These are phyloP conservation scores for Myotis lucifugus DNA, from an alignment of 2,113 vertebrate species.

Conservation along the genomic window DNA sequence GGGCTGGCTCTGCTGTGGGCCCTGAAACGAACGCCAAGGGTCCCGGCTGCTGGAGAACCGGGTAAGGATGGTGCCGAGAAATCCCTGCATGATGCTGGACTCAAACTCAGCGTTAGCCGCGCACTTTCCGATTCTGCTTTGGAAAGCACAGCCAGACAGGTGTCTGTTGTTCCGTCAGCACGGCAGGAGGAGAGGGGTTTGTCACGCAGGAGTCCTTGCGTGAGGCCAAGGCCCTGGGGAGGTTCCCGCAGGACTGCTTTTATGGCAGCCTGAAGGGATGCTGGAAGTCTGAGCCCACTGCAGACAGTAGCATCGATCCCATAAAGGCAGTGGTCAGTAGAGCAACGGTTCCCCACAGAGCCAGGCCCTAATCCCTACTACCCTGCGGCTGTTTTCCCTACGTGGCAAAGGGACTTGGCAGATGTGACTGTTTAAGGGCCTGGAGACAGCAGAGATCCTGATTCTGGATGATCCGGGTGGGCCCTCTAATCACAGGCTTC, in stretches of 20 bases:
- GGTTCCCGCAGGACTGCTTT: conserved; percentile 94
- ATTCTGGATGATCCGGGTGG: neutral
- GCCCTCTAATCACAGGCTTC: neutral
- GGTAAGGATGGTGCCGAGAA: conserved; percentile 97
- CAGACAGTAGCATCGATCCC: conserved; percentile 94
- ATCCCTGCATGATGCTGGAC: conserved; percentile 92
- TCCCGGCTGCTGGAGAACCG: conserved; percentile 99
- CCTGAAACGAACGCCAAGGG: conserved; percentile 97
- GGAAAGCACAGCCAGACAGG: conserved; percentile 88
- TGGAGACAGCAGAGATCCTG: neutral
- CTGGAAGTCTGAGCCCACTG: conserved; percentile 94
- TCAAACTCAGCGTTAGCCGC: conserved; percentile 90
- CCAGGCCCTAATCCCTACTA: neutral
- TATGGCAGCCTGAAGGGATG: conserved; percentile 94
- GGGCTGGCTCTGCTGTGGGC: conserved; percentile 96
- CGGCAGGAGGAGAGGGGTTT: conserved; percentile 94
- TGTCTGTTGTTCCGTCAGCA: conserved; percentile 93
- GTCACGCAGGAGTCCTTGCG: conserved; percentile 97
- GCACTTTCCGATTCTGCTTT: conserved; percentile 94
- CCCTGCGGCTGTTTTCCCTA: neutral
- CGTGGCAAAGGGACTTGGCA: neutral
- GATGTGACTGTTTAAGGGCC: neutral
- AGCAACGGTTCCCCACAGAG: neutral
- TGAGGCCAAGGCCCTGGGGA: conserved; percentile 94
- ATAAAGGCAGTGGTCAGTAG: conserved; percentile 89